Conservation (phyloP, 1,140 invertebrate genomes). For the Epicauta chinensis region DNA sequence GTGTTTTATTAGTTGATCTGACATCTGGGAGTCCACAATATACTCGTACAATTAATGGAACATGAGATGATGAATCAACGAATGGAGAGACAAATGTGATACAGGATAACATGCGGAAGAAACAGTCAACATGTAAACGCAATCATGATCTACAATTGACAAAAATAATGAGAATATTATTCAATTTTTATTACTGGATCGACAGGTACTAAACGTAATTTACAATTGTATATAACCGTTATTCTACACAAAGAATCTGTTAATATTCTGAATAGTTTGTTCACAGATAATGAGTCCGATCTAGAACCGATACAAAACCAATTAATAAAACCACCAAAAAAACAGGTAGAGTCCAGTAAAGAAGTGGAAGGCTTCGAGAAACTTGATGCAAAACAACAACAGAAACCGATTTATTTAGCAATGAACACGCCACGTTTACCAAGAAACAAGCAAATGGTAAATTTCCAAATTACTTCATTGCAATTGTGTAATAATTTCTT, state of each 20-base stretch:
- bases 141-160: constrained; percentile 22
- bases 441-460: constrained; percentile 49
- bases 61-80: neutral
- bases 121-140: constrained; percentile 12
- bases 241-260: constrained; percentile 17
- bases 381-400: constrained; percentile 31
- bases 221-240: constrained; percentile 20
- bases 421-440: constrained; percentile 44
- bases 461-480: constrained; percentile 4
- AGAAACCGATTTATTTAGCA: constrained; percentile 41
- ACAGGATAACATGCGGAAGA: neutral
- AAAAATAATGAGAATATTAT: constrained; percentile 12
- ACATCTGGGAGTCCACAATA: neutral
- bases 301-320: constrained; percentile 16
- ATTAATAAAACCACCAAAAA: constrained; percentile 4
- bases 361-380: constrained; percentile 59
- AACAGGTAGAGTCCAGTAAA: constrained; percentile 51
- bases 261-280: constrained; percentile 15
- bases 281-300: constrained; percentile 30
- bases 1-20: constrained; percentile 12
- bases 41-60: too few relatives aligned
- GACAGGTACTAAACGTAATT: neutral
- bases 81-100: constrained; percentile 4
- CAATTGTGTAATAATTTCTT: neutral
- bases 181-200: constrained; percentile 4